A percentile compares a stretch with the other conserved stretches of the same genome.
These are phyloP conservation scores for Eretmocerus hayati DNA, from an alignment of 2,888 invertebrate species.

Conservation along the genomic window DNA sequence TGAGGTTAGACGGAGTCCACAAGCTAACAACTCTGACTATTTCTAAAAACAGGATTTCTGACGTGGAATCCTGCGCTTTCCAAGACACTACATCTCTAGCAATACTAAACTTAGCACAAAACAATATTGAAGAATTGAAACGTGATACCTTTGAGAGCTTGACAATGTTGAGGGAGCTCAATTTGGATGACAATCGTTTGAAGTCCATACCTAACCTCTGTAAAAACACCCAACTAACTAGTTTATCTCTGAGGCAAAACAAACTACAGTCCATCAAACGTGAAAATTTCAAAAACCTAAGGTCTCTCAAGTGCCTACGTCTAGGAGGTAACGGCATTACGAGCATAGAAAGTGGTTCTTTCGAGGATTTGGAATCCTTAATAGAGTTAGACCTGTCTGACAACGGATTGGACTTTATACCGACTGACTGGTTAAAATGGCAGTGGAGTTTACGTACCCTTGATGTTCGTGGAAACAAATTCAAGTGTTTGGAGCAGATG, in stretches of 20 bases:
- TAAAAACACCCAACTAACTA: constrained; percentile 23
- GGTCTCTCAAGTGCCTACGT: constrained; percentile 26
- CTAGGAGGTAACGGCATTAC: constrained; percentile 29
- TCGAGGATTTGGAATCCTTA: constrained; percentile 19
- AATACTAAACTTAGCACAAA: constrained; percentile 30
- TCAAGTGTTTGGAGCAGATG: constrained; percentile 25
- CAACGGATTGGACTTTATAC: constrained; percentile 26
- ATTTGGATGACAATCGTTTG: constrained; percentile 29
- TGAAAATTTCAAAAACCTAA: constrained; percentile 25
- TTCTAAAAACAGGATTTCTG: constrained; percentile 27
- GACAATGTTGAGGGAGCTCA: constrained; percentile 25
- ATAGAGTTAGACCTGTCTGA: constrained; percentile 25
- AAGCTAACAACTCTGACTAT: constrained; percentile 29
- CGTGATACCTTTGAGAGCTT: constrained; percentile 26
- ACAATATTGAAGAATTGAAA: constrained; percentile 25
- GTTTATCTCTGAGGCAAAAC: constrained; percentile 31
- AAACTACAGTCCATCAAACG: constrained; percentile 23
- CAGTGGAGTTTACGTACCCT: constrained; percentile 22
- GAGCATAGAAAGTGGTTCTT: constrained; percentile 24
- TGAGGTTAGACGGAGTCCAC: constrained; percentile 27
- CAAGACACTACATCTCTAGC: constrained; percentile 26
- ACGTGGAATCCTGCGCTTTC: constrained; percentile 30
- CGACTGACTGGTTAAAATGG: constrained; percentile 21
- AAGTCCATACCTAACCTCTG: constrained; percentile 23
- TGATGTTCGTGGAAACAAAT: constrained; percentile 26